Percentiles rank a stretch among this genome's conserved stretches.
phyloP scores from a whole-genome alignment of 2,797 vertebrate species.

The Lophius americanus region DNA sequence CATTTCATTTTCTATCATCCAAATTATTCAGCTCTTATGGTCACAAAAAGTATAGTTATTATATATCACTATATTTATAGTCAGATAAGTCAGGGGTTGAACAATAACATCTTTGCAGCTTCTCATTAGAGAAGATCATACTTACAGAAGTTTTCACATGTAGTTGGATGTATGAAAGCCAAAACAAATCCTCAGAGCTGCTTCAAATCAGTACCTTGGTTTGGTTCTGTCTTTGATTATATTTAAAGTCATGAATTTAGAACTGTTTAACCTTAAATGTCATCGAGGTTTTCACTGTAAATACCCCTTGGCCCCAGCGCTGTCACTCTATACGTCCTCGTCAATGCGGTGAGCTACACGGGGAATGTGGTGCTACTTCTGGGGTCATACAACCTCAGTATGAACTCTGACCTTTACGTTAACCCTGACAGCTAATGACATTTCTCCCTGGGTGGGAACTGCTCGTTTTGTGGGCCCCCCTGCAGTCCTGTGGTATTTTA shows the following conservation, averaged over 20 bases:
- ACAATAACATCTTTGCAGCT: conserved; percentile 3
- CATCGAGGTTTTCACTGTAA: conserved; percentile 2
- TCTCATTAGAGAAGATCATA: conserved; percentile 2
- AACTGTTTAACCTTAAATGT: conserved; percentile 10
- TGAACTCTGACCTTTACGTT: conserved; percentile 62
- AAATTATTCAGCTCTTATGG: conserved; percentile 14
- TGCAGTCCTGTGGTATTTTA: conserved; percentile 17
- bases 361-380: conserved; percentile 69
- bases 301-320: conserved; percentile 2
- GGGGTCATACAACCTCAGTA: conserved; percentile 42
- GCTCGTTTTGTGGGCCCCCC: background rate
- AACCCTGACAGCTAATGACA: conserved; percentile 44
- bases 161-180: background rate
- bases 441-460: conserved; percentile 28
- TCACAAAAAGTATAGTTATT: too few species aligned
- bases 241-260: background rate
- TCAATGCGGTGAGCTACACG: conserved; percentile 43
- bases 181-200: conserved; percentile 37
- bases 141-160: conserved; percentile 3
- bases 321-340: conserved; percentile 34
- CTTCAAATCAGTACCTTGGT: conserved; percentile 33
- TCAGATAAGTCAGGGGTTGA: conserved; percentile 9
- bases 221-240: conserved; percentile 1
- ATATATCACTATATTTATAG: conserved; percentile 17
- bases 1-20: conserved; percentile 32